Percentiles rank a stretch among this genome's conserved stretches.
Conservation (phyloP, 2,888 invertebrate genomes). For the Protophormia terraenovae region DNA sequence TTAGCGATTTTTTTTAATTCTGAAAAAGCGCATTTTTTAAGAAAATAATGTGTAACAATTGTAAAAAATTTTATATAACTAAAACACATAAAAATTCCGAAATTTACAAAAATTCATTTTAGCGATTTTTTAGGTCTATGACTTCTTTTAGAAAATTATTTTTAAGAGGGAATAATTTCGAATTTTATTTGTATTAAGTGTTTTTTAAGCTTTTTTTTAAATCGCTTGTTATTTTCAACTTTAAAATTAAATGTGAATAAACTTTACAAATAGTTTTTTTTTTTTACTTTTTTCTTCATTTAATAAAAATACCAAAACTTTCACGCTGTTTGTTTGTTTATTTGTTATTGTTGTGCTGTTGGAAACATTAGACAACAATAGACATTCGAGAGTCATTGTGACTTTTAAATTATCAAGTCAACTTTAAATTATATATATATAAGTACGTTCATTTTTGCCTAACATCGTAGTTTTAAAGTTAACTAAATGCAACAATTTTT, state of each 20-base stretch:
- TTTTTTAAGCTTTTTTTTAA: too few species aligned
- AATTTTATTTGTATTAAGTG: too few species aligned
- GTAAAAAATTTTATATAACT: too few species aligned
- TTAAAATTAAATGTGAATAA: conserved; percentile 62
- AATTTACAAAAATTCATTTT: too few species aligned
- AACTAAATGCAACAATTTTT: conserved; percentile 41
- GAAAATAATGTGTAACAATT: too few species aligned
- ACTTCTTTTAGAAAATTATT: too few species aligned
- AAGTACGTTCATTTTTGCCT: neutral
- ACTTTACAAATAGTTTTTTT: conserved; percentile 36
- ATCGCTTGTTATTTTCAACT: conserved; percentile 40
- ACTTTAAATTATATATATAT: conserved; percentile 24
- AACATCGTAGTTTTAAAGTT: neutral
- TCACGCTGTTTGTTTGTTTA: conserved; percentile 44
- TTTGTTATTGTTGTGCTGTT: conserved; percentile 16
- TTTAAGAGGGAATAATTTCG: too few species aligned
- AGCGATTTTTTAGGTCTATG: too few species aligned
- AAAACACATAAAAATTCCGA: too few species aligned
- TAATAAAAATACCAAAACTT: conserved; percentile 61
- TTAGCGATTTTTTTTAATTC: too few species aligned
- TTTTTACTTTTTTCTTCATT: conserved; percentile 2
- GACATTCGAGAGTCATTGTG: conserved; percentile 59
- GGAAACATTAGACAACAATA: conserved; percentile 57
- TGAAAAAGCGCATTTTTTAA: too few species aligned
- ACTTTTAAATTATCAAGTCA: conserved; percentile 65